Evolutionary conservation across 2,113 vertebrate genomes (phyloP).

Genomic region (Ceratotherium simum): DNA sequence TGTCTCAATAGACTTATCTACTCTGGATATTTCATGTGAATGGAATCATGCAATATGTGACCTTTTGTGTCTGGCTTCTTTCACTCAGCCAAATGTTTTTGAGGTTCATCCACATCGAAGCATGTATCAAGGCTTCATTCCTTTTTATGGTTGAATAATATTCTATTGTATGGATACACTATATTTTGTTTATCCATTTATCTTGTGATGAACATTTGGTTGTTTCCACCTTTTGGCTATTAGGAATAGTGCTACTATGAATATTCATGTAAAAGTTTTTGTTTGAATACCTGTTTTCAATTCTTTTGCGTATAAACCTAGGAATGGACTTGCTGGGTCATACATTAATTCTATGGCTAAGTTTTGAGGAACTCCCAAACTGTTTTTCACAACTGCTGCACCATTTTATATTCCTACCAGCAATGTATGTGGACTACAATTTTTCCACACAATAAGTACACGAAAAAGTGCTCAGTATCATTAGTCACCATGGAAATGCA

Average conservation of each 20-base stretch:
- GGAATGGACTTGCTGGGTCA: background rate
- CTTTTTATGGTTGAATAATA: background rate
- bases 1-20: background rate
- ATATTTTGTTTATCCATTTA: background rate
- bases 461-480: background rate
- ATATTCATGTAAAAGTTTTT: background rate
- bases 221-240: background rate
- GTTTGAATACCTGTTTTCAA: background rate
- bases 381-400: background rate
- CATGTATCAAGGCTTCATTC: background rate
- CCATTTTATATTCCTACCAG: background rate
- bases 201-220: background rate
- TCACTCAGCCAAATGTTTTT: background rate
- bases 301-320: background rate
- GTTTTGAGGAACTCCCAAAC: background rate
- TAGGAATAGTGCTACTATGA: background rate
- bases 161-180: background rate
- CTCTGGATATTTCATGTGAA: background rate
- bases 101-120: background rate
- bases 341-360: background rate
- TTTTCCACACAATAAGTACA: background rate
- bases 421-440: background rate
- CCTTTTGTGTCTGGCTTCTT: background rate
- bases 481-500: background rate
- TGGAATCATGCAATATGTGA: background rate